phyloP scores from a whole-genome alignment of 2,797 vertebrate genomes.

The Masticophis lateralis region DNA sequence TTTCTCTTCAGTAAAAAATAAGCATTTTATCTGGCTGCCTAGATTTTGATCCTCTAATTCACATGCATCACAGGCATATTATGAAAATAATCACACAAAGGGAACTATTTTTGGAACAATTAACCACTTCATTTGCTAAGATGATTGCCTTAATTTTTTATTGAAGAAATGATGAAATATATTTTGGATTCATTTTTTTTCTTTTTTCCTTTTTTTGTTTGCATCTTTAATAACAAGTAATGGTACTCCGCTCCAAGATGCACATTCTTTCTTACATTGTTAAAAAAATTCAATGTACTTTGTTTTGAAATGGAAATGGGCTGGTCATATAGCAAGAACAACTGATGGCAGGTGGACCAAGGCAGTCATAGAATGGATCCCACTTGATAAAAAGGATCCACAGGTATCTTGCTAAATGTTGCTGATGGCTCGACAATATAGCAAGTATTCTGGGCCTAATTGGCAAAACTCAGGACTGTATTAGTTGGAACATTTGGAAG shows the following conservation, averaged over 20 bases:
- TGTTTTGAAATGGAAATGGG: neutral
- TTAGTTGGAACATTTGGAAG: neutral
- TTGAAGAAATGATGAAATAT: neutral
- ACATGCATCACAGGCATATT: neutral
- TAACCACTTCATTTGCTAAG: neutral
- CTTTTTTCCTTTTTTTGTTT: neutral
- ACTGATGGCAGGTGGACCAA: neutral
- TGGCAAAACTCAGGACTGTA: neutral
- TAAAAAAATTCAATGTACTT: neutral
- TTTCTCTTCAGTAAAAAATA: neutral
- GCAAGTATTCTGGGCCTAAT: neutral
- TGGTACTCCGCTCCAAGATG: neutral
- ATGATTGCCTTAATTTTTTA: neutral
- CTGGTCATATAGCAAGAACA: neutral
- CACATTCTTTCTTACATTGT: neutral
- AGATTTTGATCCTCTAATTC: neutral
- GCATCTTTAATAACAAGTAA: neutral
- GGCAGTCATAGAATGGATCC: neutral
- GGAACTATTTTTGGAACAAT: neutral
- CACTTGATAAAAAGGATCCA: neutral
- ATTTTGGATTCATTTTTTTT: neutral
- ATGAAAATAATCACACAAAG: neutral
- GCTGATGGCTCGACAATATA: neutral
- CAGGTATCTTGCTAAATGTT: no score
- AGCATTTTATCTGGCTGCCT: neutral